Evolutionary conservation across 2,888 invertebrate species (phyloP).

Genomic region (Harpalus rubripes): DNA sequence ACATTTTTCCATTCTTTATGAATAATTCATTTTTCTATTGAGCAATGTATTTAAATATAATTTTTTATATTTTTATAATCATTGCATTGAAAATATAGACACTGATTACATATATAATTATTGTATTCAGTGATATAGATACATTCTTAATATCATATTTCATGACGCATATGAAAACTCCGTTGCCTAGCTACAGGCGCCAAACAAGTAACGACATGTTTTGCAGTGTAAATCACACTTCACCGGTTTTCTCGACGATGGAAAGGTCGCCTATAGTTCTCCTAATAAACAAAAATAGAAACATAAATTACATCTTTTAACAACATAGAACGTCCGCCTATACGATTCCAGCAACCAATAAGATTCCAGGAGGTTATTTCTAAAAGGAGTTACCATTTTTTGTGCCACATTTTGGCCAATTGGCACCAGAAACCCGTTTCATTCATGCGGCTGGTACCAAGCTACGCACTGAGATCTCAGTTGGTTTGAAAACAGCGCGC

Average conservation of each 20-base stretch:
- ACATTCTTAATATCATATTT: too few relatives aligned
- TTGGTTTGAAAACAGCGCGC: slow-evolving; percentile 53
- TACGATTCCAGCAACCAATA: slow-evolving; percentile 47
- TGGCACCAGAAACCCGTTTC: slow-evolving; percentile 69
- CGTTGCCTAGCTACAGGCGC: slow-evolving; percentile 31
- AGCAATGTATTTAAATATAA: not conserved
- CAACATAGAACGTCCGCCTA: slow-evolving; percentile 54
- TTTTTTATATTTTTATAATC: too few relatives aligned
- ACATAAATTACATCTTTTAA: slow-evolving; percentile 41
- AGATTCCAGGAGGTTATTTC: slow-evolving; percentile 48
- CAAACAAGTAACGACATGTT: slow-evolving; percentile 11
- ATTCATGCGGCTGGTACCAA: slow-evolving; percentile 69
- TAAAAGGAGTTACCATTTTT: slow-evolving; percentile 70
- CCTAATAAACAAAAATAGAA: slow-evolving; percentile 57
- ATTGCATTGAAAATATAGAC: too few relatives aligned
- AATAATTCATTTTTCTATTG: not conserved
- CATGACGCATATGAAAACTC: not conserved
- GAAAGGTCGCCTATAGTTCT: slow-evolving; percentile 11
- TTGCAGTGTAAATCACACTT: slow-evolving; percentile 22
- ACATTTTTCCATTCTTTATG: not conserved
- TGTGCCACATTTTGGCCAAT: slow-evolving; percentile 70
- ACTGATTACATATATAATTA: too few relatives aligned
- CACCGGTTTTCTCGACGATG: not conserved
- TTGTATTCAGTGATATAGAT: too few relatives aligned
- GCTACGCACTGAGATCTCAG: slow-evolving; percentile 33